Conservation (phyloP, 2,888 invertebrate genomes). For the Tridacna crocea region DNA sequence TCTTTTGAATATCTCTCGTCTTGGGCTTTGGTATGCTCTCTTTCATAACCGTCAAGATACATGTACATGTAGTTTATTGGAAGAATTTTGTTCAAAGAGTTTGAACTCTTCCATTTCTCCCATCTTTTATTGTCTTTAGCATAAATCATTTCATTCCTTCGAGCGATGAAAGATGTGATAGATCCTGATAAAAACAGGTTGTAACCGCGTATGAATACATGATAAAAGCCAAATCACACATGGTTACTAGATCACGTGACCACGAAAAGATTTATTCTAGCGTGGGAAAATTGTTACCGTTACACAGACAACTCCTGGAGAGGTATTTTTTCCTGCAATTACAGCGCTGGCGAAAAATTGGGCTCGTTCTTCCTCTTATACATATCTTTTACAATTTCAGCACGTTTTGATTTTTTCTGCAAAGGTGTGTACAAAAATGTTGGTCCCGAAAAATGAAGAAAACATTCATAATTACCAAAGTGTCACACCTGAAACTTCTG, state of each 20-base stretch:
- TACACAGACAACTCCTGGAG: conserved; percentile 37
- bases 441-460: no score
- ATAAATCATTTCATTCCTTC: conserved; percentile 39
- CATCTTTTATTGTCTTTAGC: conserved; percentile 26
- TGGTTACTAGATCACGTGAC: conserved; percentile 53
- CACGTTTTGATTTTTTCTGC: no score
- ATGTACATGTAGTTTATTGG: no score
- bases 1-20: no score
- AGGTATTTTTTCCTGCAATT: conserved; percentile 20
- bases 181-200: conserved; percentile 59
- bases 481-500: no score
- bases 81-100: background rate
- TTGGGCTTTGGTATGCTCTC: no score
- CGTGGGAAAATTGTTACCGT: conserved; percentile 64
- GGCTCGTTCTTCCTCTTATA: background rate
- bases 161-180: conserved; percentile 35
- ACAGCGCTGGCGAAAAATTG: conserved; percentile 22
- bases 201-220: conserved; percentile 56
- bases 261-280: conserved; percentile 43
- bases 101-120: background rate
- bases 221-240: conserved; percentile 60
- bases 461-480: no score
- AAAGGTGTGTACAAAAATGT: no score
- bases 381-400: no score
- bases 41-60: no score